Percentiles rank a stretch among this genome's conserved stretches.
phyloP scores from a whole-genome alignment of 2,888 invertebrate species.

The Branchinecta sandiegonensis region DNA sequence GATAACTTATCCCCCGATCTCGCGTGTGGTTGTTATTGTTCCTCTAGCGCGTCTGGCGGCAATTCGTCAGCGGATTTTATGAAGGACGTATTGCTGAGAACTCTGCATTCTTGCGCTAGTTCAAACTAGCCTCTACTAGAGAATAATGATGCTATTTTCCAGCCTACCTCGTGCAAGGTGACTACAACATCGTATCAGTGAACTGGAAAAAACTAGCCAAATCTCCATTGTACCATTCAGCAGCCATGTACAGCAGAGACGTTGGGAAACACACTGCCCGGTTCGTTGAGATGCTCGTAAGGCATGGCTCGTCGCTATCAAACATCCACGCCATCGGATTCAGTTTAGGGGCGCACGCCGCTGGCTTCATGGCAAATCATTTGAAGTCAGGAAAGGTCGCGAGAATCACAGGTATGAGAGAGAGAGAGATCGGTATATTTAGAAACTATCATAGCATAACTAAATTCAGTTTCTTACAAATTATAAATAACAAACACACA shows the following conservation, averaged over 20 bases:
- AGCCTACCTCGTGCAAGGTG: slow-evolving; percentile 20
- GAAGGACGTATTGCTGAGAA: too few relatives aligned
- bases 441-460: too few relatives aligned
- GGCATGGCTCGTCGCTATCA: slow-evolving; percentile 24
- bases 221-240: slow-evolving; percentile 26
- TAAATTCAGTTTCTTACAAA: too few relatives aligned
- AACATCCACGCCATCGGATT: slow-evolving; percentile 29
- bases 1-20: too few relatives aligned
- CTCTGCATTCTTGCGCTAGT: too few relatives aligned
- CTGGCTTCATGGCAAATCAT: slow-evolving; percentile 28
- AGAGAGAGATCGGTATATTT: too few relatives aligned
- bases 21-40: too few relatives aligned
- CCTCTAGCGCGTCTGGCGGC: too few relatives aligned
- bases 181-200: slow-evolving; percentile 27
- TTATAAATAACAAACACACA: too few relatives aligned
- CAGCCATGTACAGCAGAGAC: slow-evolving; percentile 26
- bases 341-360: slow-evolving; percentile 29
- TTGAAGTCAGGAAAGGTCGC: slow-evolving; percentile 23
- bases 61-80: too few relatives aligned
- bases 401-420: slow-evolving; percentile 26
- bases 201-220: slow-evolving; percentile 28
- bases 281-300: slow-evolving; percentile 24
- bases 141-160: background rate
- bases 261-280: slow-evolving; percentile 26
- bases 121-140: too few relatives aligned